Percentiles rank a stretch among this genome's conserved stretches.
Evolutionary conservation across 2,113 vertebrate species (phyloP).

Genomic region (Onychostruthus taczanowskii): DNA sequence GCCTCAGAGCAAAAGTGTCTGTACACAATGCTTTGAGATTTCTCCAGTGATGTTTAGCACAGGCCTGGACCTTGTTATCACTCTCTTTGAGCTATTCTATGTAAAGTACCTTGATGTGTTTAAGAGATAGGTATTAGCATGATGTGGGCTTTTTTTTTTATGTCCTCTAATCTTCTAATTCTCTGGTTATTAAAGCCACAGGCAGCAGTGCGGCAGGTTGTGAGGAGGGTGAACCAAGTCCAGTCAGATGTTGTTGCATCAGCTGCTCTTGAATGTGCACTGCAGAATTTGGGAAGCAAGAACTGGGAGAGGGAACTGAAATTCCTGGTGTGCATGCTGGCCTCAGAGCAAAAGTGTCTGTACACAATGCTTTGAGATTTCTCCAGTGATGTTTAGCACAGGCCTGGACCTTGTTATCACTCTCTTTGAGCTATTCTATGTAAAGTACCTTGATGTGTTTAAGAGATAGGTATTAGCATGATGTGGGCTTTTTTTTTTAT

Average conservation of each 20-base stretch:
- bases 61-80: not conserved
- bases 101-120: not conserved
- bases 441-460: not conserved
- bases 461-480: not conserved
- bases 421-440: not conserved
- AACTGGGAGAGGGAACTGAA: not conserved
- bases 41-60: not conserved
- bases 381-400: not conserved
- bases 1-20: not conserved
- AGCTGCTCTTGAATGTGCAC: not conserved
- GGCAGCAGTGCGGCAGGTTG: too few species aligned
- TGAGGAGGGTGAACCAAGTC: not conserved
- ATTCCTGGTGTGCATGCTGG: not conserved
- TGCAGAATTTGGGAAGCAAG: not conserved
- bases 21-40: not conserved
- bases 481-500: accelerated
- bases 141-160: accelerated
- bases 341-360: not conserved
- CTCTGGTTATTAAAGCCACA: not conserved
- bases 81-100: not conserved
- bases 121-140: not conserved
- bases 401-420: not conserved
- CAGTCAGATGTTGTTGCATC: accelerated
- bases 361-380: not conserved
- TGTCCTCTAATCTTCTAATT: not conserved